These are phyloP conservation scores for Premnoplex brunnescens DNA, from an alignment of 2,797 vertebrate species.

Conservation along the genomic window DNA sequence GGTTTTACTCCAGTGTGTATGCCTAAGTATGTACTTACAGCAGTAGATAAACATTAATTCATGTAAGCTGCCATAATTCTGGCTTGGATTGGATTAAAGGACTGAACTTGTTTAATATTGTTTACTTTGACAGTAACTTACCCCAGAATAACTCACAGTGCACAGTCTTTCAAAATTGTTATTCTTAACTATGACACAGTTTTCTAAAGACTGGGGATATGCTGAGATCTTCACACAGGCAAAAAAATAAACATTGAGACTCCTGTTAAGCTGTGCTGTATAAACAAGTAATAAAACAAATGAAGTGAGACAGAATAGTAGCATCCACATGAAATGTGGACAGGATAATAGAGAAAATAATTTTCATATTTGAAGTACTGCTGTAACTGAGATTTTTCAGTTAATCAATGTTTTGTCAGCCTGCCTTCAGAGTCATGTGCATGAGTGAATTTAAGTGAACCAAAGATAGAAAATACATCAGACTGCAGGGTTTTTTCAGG, in stretches of 20 bases:
- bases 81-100: constrained; percentile 9
- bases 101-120: not conserved
- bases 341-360: not conserved
- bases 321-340: not conserved
- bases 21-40: not conserved
- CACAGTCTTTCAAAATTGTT: not conserved
- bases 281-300: constrained; percentile 42
- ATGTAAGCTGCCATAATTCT: constrained; percentile 1
- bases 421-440: not conserved
- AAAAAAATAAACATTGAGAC: not conserved
- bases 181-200: not conserved
- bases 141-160: not conserved
- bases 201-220: not conserved
- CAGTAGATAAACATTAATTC: not conserved
- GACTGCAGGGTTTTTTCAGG: not conserved
- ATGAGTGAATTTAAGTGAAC: not conserved
- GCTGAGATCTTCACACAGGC: not conserved
- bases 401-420: constrained; percentile 19
- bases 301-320: constrained; percentile 1
- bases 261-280: not conserved
- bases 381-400: not conserved
- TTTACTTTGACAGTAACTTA: constrained; percentile 11
- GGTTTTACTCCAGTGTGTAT: not conserved
- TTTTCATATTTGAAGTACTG: not conserved
- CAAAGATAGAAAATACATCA: not conserved